Evolutionary conservation across 2,888 invertebrate genomes (phyloP), one percentile per base, ranked within the genome.

Genomic region (Dysmachus trigonus): DNA sequence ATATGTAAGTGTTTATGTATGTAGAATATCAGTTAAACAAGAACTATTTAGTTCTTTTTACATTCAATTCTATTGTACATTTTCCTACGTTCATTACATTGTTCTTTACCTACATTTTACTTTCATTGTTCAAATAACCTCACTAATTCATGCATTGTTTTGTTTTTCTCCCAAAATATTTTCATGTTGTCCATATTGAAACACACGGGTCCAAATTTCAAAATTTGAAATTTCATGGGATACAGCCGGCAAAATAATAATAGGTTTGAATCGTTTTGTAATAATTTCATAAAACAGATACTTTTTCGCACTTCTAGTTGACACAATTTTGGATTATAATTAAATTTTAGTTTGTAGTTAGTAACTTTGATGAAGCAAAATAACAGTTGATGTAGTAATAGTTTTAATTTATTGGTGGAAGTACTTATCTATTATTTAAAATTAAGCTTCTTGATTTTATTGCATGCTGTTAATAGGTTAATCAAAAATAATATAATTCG

Each of bases 241-340:
- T 53, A 22, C 73, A 85, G 74, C 85, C 22, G 93, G 93, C 91
- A 93, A 93, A 92, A 92, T 93, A 90, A 92, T 93, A 89, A 93
- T 93, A 93, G 93, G 93, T 93, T 91, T 91, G 92, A 90, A 90
- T 4, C 27, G 22, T 51, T 76, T 76, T 76, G 38, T 76, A 76
- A 76, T 51, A 79, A 79, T 51, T 51, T 79, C 30, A 30, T 30
- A 79, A 79, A 30, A 31, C n/a, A 41, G 10, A 38, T n/a, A 30
- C 30, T 13, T 2, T 79, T 79, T 79, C 30, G 79, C 30, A 51
- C 31, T 79, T 38, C 22, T 62, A 62, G 62, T 62, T 62, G 38
- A 62, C 27, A 62, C 22, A n/a, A 62, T 62, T 62, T 22, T 62
- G 10, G 6, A 41, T 7, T 33, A n/a, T 41, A 77, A 18, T 38